Conservation (phyloP, 2,797 vertebrate species). For the Picus viridis region DNA sequence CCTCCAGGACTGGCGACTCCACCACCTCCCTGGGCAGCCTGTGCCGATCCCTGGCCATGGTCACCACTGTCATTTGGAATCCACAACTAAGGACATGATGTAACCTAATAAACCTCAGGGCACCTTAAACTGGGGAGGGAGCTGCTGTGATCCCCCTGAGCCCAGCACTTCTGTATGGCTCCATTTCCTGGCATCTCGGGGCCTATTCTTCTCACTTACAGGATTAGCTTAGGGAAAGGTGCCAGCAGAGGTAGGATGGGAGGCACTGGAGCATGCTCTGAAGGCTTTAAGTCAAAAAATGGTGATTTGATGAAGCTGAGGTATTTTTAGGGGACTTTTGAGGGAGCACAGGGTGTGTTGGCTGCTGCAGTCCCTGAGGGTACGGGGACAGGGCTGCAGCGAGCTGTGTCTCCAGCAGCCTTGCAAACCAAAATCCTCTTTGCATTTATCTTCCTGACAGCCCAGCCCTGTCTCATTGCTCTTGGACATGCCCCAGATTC, state of each 20-base stretch:
- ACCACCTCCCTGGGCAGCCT: too few species aligned
- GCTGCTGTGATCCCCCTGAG: rapidly evolving
- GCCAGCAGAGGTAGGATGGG: neutral
- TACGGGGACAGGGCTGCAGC: rapidly evolving
- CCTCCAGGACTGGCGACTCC: too few species aligned
- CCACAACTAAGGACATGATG: rapidly evolving
- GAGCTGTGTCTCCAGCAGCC: neutral
- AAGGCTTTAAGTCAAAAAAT: too few species aligned
- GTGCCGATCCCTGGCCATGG: too few species aligned
- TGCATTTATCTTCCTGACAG: neutral
- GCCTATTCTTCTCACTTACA: neutral
- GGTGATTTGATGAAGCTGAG: neutral
- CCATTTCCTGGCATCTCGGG: rapidly evolving
- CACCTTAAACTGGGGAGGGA: rapidly evolving
- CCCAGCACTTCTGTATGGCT: rapidly evolving
- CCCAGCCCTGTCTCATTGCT: neutral
- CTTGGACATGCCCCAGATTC: neutral
- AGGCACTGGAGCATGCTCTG: rapidly evolving
- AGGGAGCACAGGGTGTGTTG: rapidly evolving
- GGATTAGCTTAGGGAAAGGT: neutral
- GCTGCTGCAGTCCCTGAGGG: neutral
- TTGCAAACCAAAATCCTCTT: neutral
- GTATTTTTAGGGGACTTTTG: neutral
- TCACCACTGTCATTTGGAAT: rapidly evolving
- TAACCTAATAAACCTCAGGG: rapidly evolving